A percentile compares a stretch with the other conserved stretches of the same genome.
Evolutionary conservation across 2,113 vertebrate species (phyloP).

Genomic region (Phalacrocorax aristotelis): DNA sequence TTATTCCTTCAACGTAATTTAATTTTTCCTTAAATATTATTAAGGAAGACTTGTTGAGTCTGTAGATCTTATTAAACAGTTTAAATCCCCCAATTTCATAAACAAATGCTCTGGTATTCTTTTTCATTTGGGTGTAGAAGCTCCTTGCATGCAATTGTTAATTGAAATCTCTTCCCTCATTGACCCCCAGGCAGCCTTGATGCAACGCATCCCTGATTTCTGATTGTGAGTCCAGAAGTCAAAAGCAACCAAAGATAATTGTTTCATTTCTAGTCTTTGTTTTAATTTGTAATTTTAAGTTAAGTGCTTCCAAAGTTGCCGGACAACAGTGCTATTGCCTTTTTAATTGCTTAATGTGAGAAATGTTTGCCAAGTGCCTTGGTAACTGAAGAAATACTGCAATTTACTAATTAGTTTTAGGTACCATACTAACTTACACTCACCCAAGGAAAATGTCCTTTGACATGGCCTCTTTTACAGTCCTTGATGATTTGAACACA

Average conservation of each 20-base stretch:
- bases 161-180: background rate
- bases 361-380: slow-evolving; percentile 2
- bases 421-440: background rate
- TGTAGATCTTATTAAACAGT: background rate
- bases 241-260: background rate
- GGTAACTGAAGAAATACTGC: slow-evolving; percentile 33
- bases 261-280: slow-evolving; percentile 12
- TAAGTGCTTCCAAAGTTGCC: slow-evolving; percentile 10
- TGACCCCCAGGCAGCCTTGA: background rate
- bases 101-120: background rate
- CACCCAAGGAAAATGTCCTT: slow-evolving; percentile 31
- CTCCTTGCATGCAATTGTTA: background rate
- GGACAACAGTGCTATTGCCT: background rate
- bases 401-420: slow-evolving; percentile 36
- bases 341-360: slow-evolving; percentile 31
- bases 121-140: background rate
- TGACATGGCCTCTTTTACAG: background rate
- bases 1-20: background rate
- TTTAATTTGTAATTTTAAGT: slow-evolving; percentile 25
- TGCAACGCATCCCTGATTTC: background rate
- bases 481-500: background rate
- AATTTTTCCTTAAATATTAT: background rate
- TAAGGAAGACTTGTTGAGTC: background rate
- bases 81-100: background rate
- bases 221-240: background rate